Percentiles rank a stretch among this genome's conserved stretches.
phyloP scores from a whole-genome alignment of 1,140 invertebrate species.

The Pseudachorutes palmiensis region DNA sequence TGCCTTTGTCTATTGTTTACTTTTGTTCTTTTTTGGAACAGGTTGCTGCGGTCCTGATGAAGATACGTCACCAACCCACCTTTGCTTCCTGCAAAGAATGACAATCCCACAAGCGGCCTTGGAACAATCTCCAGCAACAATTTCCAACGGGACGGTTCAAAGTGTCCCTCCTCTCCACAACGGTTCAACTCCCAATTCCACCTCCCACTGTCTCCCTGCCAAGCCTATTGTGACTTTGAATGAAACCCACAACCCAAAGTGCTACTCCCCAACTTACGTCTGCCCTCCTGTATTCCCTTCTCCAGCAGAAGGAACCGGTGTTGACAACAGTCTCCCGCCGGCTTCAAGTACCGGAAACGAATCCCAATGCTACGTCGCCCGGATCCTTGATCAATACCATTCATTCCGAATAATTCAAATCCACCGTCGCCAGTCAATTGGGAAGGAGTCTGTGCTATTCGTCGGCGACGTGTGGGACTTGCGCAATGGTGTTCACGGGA shows the following conservation, averaged over 20 bases:
- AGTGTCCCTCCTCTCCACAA: background rate
- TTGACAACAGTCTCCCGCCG: background rate
- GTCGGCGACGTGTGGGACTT: slow-evolving; percentile 37
- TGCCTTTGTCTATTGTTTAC: background rate
- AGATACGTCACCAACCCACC: slow-evolving; percentile 35
- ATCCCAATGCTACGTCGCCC: slow-evolving; percentile 21
- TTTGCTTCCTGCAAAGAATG: slow-evolving; percentile 34
- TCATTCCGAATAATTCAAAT: slow-evolving; percentile 32
- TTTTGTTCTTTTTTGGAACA: slow-evolving; percentile 25
- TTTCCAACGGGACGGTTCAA: background rate
- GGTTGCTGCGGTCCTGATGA: slow-evolving; percentile 32
- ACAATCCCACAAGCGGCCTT: background rate
- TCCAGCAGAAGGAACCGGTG: background rate
- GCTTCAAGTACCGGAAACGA: background rate
- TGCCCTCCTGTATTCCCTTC: background rate
- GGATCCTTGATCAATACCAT: slow-evolving; percentile 15
- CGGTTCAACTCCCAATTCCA: background rate
- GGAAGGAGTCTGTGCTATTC: slow-evolving; percentile 34
- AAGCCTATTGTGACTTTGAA: slow-evolving; percentile 25
- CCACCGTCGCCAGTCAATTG: slow-evolving; percentile 26
- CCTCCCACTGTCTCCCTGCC: slow-evolving; percentile 34
- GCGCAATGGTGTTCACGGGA: slow-evolving; percentile 27
- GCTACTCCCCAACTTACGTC: slow-evolving; percentile 12
- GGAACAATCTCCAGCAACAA: background rate
- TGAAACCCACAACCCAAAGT: slow-evolving; percentile 5